These are phyloP conservation scores for Gobionotothen gibberifrons DNA, from an alignment of 2,797 vertebrate species.

Conservation along the genomic window DNA sequence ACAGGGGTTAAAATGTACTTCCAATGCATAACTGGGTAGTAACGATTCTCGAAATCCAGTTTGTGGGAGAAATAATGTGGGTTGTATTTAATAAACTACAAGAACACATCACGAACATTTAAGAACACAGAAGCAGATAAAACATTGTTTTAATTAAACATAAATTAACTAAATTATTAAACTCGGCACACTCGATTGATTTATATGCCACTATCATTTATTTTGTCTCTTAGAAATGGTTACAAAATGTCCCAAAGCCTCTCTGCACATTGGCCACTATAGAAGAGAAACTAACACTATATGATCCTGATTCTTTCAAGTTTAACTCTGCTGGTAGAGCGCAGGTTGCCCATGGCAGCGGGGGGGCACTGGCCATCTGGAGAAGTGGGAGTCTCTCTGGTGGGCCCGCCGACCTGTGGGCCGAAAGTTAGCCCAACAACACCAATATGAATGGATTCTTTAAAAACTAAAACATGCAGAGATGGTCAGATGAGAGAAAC, in stretches of 20 bases:
- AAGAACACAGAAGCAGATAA: no score
- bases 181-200: no score
- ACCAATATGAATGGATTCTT: constrained; percentile 27
- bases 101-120: no score
- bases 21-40: no score
- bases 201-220: no score
- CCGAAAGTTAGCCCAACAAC: constrained; percentile 50
- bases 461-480: constrained; percentile 27
- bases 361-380: constrained; percentile 68
- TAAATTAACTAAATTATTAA: no score
- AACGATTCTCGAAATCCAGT: no score
- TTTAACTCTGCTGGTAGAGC: constrained; percentile 41
- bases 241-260: constrained; percentile 10
- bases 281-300: constrained; percentile 19
- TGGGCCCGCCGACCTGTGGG: constrained; percentile 59
- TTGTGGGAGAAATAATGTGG: no score
- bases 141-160: no score
- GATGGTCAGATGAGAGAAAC: constrained; percentile 30
- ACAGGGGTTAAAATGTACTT: not conserved
- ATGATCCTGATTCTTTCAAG: constrained; percentile 39
- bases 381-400: constrained; percentile 64
- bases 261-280: not conserved
- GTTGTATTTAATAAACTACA: no score
- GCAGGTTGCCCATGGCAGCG: constrained; percentile 56
- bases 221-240: not conserved